Percentiles rank a stretch among this genome's conserved stretches.
phyloP scores from a whole-genome alignment of 2,888 invertebrate species.

The Trichopoda pennipes region DNA sequence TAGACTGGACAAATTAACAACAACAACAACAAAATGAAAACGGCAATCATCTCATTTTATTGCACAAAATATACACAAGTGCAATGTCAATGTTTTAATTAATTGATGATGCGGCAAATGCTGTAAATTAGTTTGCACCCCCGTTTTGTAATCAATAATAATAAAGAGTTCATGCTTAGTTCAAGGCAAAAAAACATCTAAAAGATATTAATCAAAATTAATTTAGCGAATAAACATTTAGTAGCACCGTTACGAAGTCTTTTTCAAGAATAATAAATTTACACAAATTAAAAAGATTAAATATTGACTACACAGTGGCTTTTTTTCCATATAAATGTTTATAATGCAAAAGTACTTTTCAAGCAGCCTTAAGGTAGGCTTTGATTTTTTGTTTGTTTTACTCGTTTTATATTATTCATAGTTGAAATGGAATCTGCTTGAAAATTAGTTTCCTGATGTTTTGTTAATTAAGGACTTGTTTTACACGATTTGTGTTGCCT shows the following conservation, averaged over 20 bases:
- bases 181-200: constrained; percentile 55
- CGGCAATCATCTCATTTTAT: not conserved
- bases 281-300: not conserved
- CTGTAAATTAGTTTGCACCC: constrained; percentile 38
- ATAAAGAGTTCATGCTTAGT: constrained; percentile 52
- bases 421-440: not conserved
- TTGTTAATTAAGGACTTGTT: not conserved
- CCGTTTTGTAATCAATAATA: constrained; percentile 11
- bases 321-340: not conserved
- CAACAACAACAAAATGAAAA: too few relatives aligned
- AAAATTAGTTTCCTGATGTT: not conserved
- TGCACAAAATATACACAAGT: not conserved
- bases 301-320: not conserved
- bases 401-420: not conserved
- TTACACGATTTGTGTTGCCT: constrained; percentile 1
- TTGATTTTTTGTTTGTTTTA: constrained; percentile 24
- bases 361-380: constrained; percentile 42
- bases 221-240: constrained; percentile 8
- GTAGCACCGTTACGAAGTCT: not conserved
- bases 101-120: constrained; percentile 22
- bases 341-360: not conserved
- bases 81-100: constrained; percentile 49
- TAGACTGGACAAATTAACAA: too few relatives aligned
- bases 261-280: not conserved
- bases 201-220: constrained; percentile 51